These are phyloP conservation scores for Poecilia velifera DNA, from an alignment of 2,797 vertebrate species.

Conservation along the genomic window DNA sequence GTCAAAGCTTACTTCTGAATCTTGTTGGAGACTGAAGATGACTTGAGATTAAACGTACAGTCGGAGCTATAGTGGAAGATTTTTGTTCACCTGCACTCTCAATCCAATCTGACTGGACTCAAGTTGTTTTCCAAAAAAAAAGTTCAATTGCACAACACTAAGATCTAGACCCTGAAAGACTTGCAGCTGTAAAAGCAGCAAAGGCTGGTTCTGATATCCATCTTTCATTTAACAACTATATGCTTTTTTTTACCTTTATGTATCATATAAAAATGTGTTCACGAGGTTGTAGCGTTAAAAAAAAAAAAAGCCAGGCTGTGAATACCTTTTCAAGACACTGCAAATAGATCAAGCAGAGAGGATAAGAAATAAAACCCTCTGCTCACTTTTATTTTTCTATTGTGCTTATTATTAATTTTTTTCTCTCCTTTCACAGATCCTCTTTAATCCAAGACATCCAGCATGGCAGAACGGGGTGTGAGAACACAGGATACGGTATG, in stretches of 20 bases:
- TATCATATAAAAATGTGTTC: background rate
- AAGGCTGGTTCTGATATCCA: background rate
- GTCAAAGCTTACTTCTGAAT: background rate
- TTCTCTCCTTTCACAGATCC: slow-evolving; percentile 74
- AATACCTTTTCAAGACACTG: background rate
- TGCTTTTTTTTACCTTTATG: background rate
- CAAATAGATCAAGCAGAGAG: background rate
- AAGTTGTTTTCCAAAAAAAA: background rate
- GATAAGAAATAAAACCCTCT: background rate
- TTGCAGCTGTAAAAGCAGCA: background rate
- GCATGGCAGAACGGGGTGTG: slow-evolving; percentile 86
- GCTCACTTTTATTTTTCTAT: slow-evolving; percentile 15
- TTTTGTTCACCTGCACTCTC: background rate
- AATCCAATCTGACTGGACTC: background rate
- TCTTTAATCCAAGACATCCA: slow-evolving; percentile 87
- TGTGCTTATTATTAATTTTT: slow-evolving; percentile 14
- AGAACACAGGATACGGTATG: slow-evolving; percentile 77
- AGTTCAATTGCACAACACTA: background rate
- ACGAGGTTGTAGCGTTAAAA: background rate
- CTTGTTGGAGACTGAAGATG: background rate
- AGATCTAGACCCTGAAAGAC: background rate
- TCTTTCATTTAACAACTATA: background rate
- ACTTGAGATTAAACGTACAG: background rate
- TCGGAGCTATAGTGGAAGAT: background rate
- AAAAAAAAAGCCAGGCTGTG: background rate